These are phyloP conservation scores for Huso huso DNA, from an alignment of 2,797 vertebrate genomes.

Conservation along the genomic window DNA sequence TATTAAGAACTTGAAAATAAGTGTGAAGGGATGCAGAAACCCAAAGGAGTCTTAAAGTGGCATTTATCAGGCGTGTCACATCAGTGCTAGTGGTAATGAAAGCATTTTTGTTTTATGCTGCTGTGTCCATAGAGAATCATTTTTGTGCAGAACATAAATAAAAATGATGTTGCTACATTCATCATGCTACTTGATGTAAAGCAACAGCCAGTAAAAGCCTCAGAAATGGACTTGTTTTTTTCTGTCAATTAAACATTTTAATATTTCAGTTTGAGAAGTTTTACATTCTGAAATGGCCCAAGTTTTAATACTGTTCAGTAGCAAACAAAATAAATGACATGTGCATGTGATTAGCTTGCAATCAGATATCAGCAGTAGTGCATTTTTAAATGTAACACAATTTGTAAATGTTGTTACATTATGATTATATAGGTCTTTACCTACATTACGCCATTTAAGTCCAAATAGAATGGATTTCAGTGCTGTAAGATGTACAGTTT, in stretches of 20 bases:
- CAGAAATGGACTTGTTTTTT: conserved; percentile 48
- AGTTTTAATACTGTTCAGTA: too few relatives aligned
- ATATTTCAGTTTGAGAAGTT: conserved; percentile 27
- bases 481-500: too few relatives aligned
- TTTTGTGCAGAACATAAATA: conserved; percentile 54
- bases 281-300: conserved; percentile 5
- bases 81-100: conserved; percentile 65
- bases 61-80: conserved; percentile 67
- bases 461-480: too few relatives aligned
- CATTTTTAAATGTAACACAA: too few relatives aligned
- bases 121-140: conserved; percentile 48
- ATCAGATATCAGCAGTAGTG: too few relatives aligned
- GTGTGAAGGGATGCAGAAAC: conserved; percentile 52
- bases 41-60: conserved; percentile 64
- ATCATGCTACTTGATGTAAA: conserved; percentile 52
- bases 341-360: too few relatives aligned
- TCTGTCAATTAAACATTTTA: conserved; percentile 32
- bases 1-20: conserved; percentile 72
- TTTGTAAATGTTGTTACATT: too few relatives aligned
- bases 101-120: conserved; percentile 67
- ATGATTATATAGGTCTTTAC: too few relatives aligned
- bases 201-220: conserved; percentile 41
- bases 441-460: too few relatives aligned
- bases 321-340: too few relatives aligned
- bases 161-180: conserved; percentile 55